Evolutionary conservation across 2,797 vertebrate genomes (phyloP).

Genomic region (Bufotes viridis): DNA sequence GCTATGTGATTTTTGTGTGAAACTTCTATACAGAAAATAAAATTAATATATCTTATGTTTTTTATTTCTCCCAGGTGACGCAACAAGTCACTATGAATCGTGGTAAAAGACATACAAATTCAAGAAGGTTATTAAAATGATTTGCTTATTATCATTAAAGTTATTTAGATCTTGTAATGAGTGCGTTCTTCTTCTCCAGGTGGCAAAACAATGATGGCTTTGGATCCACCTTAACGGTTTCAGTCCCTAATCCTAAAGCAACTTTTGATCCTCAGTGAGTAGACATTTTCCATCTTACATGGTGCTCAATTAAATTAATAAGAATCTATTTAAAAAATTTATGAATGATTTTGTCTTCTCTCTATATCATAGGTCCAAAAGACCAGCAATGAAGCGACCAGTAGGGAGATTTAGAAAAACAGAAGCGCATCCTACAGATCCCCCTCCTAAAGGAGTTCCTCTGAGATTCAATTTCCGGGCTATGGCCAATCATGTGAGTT

Average conservation of each 20-base stretch:
- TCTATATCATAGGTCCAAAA: conserved; percentile 52
- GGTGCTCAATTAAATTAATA: background rate
- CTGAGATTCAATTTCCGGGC: conserved; percentile 76
- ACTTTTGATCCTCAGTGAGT: conserved; percentile 69
- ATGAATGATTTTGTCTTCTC: background rate
- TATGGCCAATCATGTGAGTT: conserved; percentile 76
- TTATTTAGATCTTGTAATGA: conserved; percentile 4
- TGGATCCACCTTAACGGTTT: conserved; percentile 73
- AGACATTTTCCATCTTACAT: background rate
- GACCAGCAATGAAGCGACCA: conserved; percentile 35
- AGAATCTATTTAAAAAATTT: background rate
- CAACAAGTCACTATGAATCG: conserved; percentile 61
- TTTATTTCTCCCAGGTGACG: conserved; percentile 11
- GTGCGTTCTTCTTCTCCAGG: conserved; percentile 61
- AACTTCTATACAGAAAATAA: background rate
- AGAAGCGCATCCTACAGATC: background rate
- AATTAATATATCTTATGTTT: background rate
- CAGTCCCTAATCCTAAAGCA: conserved; percentile 71
- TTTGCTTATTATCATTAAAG: background rate
- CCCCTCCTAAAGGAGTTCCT: conserved; percentile 71
- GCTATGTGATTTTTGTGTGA: background rate
- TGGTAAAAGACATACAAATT: conserved; percentile 58
- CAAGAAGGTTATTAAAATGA: conserved; percentile 64
- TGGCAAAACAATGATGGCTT: conserved; percentile 68
- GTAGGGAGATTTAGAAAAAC: conserved; percentile 62